Conservation (phyloP, 2,888 invertebrate species). For the Julus scandinavius region DNA sequence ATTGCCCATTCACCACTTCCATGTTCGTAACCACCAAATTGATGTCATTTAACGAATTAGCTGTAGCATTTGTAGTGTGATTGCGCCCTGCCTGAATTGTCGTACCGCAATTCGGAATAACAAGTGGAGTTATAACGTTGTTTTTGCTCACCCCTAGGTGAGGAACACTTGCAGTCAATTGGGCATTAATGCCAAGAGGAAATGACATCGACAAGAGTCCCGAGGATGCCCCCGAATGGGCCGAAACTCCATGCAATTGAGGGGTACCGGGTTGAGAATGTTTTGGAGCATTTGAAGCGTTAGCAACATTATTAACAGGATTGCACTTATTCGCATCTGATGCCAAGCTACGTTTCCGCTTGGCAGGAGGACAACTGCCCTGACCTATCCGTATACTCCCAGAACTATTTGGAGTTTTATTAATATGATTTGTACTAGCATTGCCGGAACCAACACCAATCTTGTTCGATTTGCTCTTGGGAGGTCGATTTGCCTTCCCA, state of each 20-base stretch:
- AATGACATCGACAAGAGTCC: conserved; percentile 50
- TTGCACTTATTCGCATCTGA: conserved; percentile 42
- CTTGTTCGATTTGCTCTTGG: conserved; percentile 43
- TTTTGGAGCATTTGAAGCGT: conserved; percentile 8
- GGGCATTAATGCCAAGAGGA: conserved; percentile 52
- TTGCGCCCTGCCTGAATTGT: conserved; percentile 35
- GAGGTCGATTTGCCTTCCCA: conserved; percentile 44
- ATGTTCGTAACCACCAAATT: conserved; percentile 47
- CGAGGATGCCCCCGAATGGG: background rate
- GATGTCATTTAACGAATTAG: conserved; percentile 46
- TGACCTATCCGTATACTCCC: conserved; percentile 32
- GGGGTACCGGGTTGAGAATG: background rate
- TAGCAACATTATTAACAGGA: conserved; percentile 37
- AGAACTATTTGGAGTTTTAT: conserved; percentile 33
- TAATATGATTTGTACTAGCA: conserved; percentile 45
- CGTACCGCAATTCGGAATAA: conserved; percentile 44
- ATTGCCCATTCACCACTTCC: conserved; percentile 53
- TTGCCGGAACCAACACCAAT: conserved; percentile 3
- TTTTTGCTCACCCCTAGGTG: conserved; percentile 44
- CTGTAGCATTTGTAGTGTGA: background rate
- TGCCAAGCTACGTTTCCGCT: conserved; percentile 40
- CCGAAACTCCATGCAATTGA: background rate
- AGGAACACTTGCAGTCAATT: conserved; percentile 50
- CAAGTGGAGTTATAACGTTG: background rate
- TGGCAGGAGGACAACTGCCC: background rate